Base-by-base conservation (phyloP, 2,797 vertebrate genomes). In the Tragelaphus oryx region DNA sequence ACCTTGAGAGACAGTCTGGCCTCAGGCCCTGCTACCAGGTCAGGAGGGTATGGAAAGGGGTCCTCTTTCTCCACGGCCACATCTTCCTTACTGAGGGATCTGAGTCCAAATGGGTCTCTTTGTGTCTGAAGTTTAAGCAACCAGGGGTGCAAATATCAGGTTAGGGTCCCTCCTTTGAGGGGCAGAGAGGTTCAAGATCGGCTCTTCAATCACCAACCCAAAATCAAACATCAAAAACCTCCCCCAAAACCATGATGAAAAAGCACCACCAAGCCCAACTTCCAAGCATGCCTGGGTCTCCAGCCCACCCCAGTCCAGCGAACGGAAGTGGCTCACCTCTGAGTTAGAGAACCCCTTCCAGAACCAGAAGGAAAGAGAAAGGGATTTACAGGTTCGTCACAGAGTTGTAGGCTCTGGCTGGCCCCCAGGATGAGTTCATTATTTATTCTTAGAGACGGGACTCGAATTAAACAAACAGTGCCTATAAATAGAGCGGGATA, bases 401-500 rank as follows among this genome's bases (percentile, higher is more conserved):
- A 1, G 3, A 95, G 87, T 68, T 95, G 95, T 89, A 78, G 93
- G 74, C 88, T 94, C 97, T 97, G 97, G 96, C 96, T 82, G 37
- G 83, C 95, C 95, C 95, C 97, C 93, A 96, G 95, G 93, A 97
- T 98, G 98, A 98, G 97, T 96, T 98, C 98, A 98, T 96, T 97
- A 96, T 97, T 98, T 98, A 98, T 98, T 98, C 98, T 98, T 97
- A 97, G 98, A 97, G 95, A 93, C 86, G 12, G 82, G 97, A 97
- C 96, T 98, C 97, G 93, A 97, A 98, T 98, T 96, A 98, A 98
- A 98, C 97, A 98, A 98, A 98, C 97, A 96, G 95, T 22, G 68
- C 95, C 96, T 98, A 98, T 98, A 98, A 97, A 98, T 98, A 98
- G 98, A 95, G 16, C 1, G 8, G 97, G 95, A 93, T 96, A 85